phyloP scores from a whole-genome alignment of 2,888 invertebrate species.

The Diploptera punctata region DNA sequence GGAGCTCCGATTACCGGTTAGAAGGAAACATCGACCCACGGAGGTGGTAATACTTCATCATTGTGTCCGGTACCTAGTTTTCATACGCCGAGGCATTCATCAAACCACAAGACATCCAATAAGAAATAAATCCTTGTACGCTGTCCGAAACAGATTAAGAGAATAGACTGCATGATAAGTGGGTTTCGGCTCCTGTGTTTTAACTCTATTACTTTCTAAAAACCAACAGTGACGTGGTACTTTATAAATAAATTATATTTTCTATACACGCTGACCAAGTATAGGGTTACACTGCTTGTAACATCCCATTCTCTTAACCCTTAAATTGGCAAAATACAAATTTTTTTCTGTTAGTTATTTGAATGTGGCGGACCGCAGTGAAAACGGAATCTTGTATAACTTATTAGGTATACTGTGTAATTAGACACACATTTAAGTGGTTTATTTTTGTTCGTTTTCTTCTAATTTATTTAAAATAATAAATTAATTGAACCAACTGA shows the following conservation, averaged over 20 bases:
- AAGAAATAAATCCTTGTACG: conserved; percentile 13
- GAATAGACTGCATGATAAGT: conserved; percentile 13
- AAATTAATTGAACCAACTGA: no score
- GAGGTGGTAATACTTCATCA: conserved; percentile 15
- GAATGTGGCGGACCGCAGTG: no score
- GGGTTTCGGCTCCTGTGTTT: conserved; percentile 7
- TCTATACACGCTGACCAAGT: neutral
- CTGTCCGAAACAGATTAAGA: conserved; percentile 15
- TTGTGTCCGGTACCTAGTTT: conserved; percentile 12
- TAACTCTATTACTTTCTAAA: conserved; percentile 16
- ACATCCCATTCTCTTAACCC: no score
- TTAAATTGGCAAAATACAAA: no score
- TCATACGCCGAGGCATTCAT: conserved; percentile 11
- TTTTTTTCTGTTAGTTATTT: no score
- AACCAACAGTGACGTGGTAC: conserved; percentile 4
- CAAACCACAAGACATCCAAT: conserved; percentile 17
- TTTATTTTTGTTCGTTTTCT: no score
- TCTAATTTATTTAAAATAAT: no score
- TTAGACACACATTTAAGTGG: no score
- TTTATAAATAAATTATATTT: conserved; percentile 8
- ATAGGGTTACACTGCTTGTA: neutral
- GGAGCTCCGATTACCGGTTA: neutral
- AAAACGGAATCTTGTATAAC: no score
- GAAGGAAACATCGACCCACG: neutral
- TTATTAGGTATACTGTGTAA: no score